These are phyloP conservation scores for Trachymyrmex cornetzi DNA, from an alignment of 1,140 invertebrate species.

Conservation along the genomic window DNA sequence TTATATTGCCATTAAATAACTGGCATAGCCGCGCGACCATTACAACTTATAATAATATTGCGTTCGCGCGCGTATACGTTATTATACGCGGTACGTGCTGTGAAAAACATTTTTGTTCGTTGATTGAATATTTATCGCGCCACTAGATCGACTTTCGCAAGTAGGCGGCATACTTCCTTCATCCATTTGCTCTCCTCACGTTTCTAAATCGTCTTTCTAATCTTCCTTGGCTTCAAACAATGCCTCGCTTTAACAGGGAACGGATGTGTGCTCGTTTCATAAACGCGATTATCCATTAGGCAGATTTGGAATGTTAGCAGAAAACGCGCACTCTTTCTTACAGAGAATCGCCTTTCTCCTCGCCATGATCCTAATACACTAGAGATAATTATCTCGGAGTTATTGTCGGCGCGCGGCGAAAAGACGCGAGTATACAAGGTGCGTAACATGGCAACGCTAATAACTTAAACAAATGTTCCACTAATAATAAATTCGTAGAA, in stretches of 20 bases:
- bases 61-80: background rate
- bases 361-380: background rate
- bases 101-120: background rate
- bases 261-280: constrained; percentile 13
- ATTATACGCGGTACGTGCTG: background rate
- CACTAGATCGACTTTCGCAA: background rate
- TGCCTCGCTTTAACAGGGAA: constrained; percentile 16
- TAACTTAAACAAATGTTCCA: constrained; percentile 32
- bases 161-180: constrained; percentile 29
- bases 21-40: background rate
- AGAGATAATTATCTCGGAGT: constrained; percentile 20
- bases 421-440: background rate
- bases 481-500: constrained; percentile 44
- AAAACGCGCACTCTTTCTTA: background rate
- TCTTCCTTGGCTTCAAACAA: background rate
- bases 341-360: background rate
- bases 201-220: constrained; percentile 32
- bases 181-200: constrained; percentile 17
- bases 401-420: background rate
- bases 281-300: constrained; percentile 30
- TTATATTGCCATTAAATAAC: constrained; percentile 23
- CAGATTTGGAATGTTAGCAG: constrained; percentile 50
- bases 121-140: constrained; percentile 26
- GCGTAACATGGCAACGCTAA: constrained; percentile 46
- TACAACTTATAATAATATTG: background rate